Base-by-base conservation (phyloP, 2,797 vertebrate species). In the Prionace glauca region DNA sequence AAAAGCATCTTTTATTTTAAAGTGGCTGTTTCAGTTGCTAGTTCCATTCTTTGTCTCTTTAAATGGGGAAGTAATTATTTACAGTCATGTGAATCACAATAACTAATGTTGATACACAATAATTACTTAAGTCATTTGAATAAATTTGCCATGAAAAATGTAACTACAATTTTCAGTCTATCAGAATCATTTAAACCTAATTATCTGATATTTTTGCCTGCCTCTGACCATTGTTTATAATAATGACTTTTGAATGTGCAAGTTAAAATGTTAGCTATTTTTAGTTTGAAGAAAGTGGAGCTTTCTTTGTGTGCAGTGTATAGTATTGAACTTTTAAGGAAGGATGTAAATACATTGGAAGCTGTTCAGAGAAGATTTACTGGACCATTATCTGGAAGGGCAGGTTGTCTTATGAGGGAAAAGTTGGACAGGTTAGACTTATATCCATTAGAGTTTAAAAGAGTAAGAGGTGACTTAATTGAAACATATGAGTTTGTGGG, bases 101-200 rank as follows among this genome's bases (percentile, higher is more conserved):
- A 71, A 41, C n/a, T 45, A 93, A 69, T 94, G 71, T 94, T 72
- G 18, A 93, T 71, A 92, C 29, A 72, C 45, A 91, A 29, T 90
- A 93, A 94, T 94, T 94, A 91, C 88, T 91, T 65, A 18, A 62
- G 41, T 72, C 69, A 56, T 94, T 94, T 94, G 67, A 26, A 45
- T 94, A 12, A 69, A 69, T 94, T 94, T 94, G 41, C 92, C 67
- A 50, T 94, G 91, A 65, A 91, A 91, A 91, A 91, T 87, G 18
- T 65, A 91, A 65, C 36, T 26, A 14, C n/a, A 92, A 67, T 65
- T 26, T 67, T 94, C 91, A 71, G 91, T 45, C 91, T 71, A 69
- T 41, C 67, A 50, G 41, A 94, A 72, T 72, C 69, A 71, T 72
- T 94, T 94, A 50, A 71, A 72, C 67, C 91, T 93, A 94, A 29